Evolutionary conservation across 2,797 vertebrate genomes (phyloP).

Genomic region (Sebastes minor): DNA sequence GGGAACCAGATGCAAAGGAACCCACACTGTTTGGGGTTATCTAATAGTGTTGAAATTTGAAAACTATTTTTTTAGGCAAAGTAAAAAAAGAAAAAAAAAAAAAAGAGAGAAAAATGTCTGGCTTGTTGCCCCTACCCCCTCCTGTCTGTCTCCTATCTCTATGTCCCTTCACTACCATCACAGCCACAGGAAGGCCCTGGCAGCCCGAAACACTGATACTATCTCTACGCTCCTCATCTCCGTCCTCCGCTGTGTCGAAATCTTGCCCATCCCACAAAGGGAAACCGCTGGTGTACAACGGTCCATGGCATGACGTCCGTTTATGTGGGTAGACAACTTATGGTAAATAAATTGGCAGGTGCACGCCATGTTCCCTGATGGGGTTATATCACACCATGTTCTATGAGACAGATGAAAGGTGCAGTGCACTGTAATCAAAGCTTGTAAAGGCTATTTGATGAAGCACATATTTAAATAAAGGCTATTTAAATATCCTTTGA

Average conservation of each 20-base stretch:
- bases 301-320: constrained; percentile 72
- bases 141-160: constrained; percentile 69
- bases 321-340: constrained; percentile 76
- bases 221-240: constrained; percentile 80
- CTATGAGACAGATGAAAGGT: background rate
- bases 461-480: background rate
- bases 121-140: constrained; percentile 29
- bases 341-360: constrained; percentile 58
- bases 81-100: background rate
- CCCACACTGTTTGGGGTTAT: background rate
- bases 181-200: constrained; percentile 85
- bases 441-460: background rate
- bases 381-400: background rate
- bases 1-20: background rate
- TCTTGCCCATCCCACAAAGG: constrained; percentile 81
- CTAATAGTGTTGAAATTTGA: background rate
- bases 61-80: constrained; percentile 3
- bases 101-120: constrained; percentile 8
- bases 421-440: background rate
- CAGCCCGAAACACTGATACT: constrained; percentile 79
- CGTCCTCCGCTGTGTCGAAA: constrained; percentile 82
- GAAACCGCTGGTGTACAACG: constrained; percentile 80
- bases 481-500: background rate
- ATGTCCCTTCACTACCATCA: constrained; percentile 71
- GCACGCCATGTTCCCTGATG: constrained; percentile 30